These are phyloP conservation scores for Amblyraja radiata DNA, from an alignment of 2,797 vertebrate species.

Conservation along the genomic window DNA sequence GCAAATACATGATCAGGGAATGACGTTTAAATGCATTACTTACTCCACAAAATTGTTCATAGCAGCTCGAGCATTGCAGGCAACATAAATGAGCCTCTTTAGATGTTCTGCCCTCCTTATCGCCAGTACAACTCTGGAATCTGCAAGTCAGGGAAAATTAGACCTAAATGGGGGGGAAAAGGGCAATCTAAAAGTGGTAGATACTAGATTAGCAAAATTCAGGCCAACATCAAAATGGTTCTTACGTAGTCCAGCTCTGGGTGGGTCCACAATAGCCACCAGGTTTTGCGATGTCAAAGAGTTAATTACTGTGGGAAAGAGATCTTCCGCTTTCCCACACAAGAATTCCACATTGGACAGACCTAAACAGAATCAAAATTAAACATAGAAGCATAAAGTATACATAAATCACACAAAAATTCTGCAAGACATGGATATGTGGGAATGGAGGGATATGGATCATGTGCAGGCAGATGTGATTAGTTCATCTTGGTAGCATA, in stretches of 20 bases:
- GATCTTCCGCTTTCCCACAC: conserved; percentile 87
- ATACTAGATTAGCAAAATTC: not conserved
- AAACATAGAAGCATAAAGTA: not conserved
- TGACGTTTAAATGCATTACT: conserved; percentile 51
- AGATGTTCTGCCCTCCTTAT: conserved; percentile 82
- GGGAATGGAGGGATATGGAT: no score
- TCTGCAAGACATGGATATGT: no score
- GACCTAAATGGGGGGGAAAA: not conserved
- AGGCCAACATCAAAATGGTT: conserved; percentile 42
- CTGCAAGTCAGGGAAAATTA: conserved; percentile 50
- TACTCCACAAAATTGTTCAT: conserved; percentile 96
- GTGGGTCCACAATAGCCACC: conserved; percentile 83
- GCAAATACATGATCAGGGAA: no score
- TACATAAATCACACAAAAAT: no score
- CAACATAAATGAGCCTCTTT: conserved; percentile 84
- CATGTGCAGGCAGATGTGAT: no score
- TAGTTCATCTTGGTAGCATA: no score
- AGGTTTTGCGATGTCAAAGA: conserved; percentile 65
- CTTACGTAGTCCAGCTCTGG: conserved; percentile 89
- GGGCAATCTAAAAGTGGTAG: not conserved
- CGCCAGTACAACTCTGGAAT: conserved; percentile 89
- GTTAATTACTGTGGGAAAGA: conserved; percentile 78
- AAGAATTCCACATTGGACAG: conserved; percentile 82
- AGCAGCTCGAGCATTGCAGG: conserved; percentile 89
- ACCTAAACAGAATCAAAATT: conserved; percentile 53